phyloP scores from a whole-genome alignment of 2,797 vertebrate species.

The Sphenopsis melanotis region DNA sequence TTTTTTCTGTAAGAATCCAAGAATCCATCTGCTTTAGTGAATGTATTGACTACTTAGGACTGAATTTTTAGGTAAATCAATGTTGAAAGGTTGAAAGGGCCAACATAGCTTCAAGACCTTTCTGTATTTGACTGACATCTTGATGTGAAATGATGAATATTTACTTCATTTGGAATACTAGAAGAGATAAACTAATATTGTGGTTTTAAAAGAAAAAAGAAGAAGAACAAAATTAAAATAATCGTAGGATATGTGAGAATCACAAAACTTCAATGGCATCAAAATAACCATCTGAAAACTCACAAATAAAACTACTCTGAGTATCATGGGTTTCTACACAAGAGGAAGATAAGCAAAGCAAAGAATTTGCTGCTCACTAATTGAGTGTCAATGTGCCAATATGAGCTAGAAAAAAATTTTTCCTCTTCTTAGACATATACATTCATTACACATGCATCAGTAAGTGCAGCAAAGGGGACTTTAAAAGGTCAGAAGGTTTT shows the following conservation, averaged over 20 bases:
- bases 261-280: not conserved
- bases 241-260: not conserved
- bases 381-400: not conserved
- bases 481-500: not conserved
- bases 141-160: not conserved
- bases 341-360: not conserved
- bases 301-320: not conserved
- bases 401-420: not conserved
- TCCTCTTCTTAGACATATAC: not conserved
- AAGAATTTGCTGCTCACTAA: not conserved
- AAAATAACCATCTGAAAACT: not conserved
- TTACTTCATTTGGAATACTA: not conserved
- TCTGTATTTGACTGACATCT: not conserved
- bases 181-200: not conserved
- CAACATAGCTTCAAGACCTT: not conserved
- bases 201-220: not conserved
- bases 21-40: not conserved
- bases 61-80: not conserved
- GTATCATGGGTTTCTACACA: not conserved
- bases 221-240: not conserved
- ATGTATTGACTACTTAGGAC: not conserved
- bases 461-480: not conserved
- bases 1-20: not conserved
- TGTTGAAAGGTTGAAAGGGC: not conserved
- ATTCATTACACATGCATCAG: not conserved